Conservation (phyloP, 2,888 invertebrate genomes). For the Melanargia galathea region DNA sequence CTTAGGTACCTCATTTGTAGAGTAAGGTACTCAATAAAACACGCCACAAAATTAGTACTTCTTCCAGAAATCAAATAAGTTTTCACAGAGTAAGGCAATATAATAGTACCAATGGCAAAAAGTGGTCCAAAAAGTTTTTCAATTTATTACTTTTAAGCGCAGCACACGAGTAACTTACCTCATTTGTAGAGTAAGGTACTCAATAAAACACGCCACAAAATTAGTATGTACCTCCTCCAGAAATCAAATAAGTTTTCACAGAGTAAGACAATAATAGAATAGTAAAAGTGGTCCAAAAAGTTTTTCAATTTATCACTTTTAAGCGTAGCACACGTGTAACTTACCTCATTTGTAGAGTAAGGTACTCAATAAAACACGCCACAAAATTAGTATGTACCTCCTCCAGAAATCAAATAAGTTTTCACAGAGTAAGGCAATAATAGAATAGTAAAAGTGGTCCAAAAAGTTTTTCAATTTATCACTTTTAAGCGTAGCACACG, state of each 20-base stretch:
- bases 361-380: too few relatives aligned
- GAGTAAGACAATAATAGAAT: not conserved
- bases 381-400: too few relatives aligned
- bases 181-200: too few relatives aligned
- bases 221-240: not conserved
- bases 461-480: constrained; percentile 17
- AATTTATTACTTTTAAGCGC: constrained; percentile 10
- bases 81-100: not conserved
- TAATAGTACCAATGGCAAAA: too few relatives aligned
- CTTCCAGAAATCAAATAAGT: not conserved
- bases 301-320: constrained; percentile 13
- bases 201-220: too few relatives aligned
- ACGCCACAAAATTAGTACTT: too few relatives aligned
- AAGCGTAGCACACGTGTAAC: too few relatives aligned
- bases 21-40: too few relatives aligned
- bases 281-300: not conserved
- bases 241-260: not conserved
- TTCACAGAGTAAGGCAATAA: not conserved
- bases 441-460: not conserved
- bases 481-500: constrained; percentile 4
- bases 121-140: constrained; percentile 3
- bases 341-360: too few relatives aligned
- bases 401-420: not conserved
- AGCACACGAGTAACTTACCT: too few relatives aligned
- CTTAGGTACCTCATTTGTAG: too few relatives aligned